Base-by-base conservation (phyloP, 2,797 vertebrate species). In the Silurus lanzhouensis region DNA sequence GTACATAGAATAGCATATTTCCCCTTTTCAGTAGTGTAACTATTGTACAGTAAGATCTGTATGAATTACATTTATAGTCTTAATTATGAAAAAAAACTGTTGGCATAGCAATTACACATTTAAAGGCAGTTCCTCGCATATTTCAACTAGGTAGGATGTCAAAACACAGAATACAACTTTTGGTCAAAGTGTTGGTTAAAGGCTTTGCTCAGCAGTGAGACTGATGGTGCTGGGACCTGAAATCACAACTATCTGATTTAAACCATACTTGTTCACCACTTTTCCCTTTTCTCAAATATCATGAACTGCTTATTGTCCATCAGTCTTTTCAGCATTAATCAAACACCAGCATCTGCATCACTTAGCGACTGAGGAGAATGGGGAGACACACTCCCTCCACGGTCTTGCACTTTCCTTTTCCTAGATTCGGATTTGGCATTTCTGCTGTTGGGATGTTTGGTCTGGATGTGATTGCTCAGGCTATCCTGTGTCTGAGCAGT, bases 401-500 rank as follows among this genome's bases (percentile, higher is more conserved):
- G 15, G 57, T 10, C 27, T 46, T 83, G 25, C 20, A 15, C 10
- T 17, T 81, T 81, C 58, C 61, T 61, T 64, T 12, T 22, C 22
- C 80, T 84, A 46, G 44, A 20, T 48, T 38, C 84, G 61, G 38
- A 14, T 38, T 31, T 80, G 81, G 31, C 44, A n/a, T 58, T 52
- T 75, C n/a, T 85, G 86, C 95, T 96, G 66, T 93, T 92, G 0
- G 95, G 95, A 84, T 96, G 96, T 44, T 91, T 83, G 0, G 85
- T 80, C 27, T 92, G 93, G 58, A 95, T 91, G 0, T 96, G 96
- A 88, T 95, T 91, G 84, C 94, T 94, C 72, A 96, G 92, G 88
- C 94, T 94, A 91, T 96, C 94, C 87, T 96, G 94, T 0, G 95
- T 95, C 79, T 94, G 93, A 84, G 95, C 95, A 0, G 96, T 96